phyloP scores from a whole-genome alignment of 2,888 invertebrate species.

The Scotopteryx bipunctaria region DNA sequence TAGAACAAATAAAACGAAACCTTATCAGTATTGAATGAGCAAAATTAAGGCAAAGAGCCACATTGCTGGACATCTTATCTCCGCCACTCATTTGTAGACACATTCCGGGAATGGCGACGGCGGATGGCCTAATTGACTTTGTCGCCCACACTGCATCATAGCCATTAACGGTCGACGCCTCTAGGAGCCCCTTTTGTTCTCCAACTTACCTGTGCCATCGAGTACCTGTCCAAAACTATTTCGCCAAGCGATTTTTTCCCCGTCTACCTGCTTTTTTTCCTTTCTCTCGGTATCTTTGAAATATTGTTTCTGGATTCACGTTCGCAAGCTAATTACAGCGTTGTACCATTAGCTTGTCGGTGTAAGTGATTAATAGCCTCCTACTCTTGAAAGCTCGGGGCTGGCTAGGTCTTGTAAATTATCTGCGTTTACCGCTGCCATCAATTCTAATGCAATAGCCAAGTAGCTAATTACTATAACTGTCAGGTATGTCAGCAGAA shows the following conservation, averaged over 20 bases:
- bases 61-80: conserved; percentile 69
- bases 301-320: conserved; percentile 55
- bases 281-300: conserved; percentile 53
- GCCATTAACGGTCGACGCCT: conserved; percentile 73
- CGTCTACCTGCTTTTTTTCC: conserved; percentile 62
- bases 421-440: conserved; percentile 53
- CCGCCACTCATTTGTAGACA: conserved; percentile 75
- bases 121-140: conserved; percentile 82
- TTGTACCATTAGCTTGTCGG: conserved; percentile 60
- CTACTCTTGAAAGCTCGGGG: conserved; percentile 53
- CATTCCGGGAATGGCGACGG: conserved; percentile 81
- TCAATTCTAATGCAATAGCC: conserved; percentile 45
- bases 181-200: conserved; percentile 78
- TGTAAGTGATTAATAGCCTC: conserved; percentile 63
- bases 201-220: conserved; percentile 66
- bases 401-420: conserved; percentile 53
- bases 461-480: conserved; percentile 41
- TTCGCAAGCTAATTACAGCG: conserved; percentile 60
- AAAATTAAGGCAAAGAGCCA: conserved; percentile 29
- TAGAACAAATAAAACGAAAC: conserved; percentile 2
- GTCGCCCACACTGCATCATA: conserved; percentile 79
- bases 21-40: conserved; percentile 44
- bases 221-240: conserved; percentile 34
- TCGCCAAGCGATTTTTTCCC: conserved; percentile 59
- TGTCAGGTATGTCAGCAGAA: conserved; percentile 15